Evolutionary conservation across 2,888 invertebrate genomes (phyloP), one percentile per base, ranked within the genome.

Genomic region (Lasioglossum leucozonium): DNA sequence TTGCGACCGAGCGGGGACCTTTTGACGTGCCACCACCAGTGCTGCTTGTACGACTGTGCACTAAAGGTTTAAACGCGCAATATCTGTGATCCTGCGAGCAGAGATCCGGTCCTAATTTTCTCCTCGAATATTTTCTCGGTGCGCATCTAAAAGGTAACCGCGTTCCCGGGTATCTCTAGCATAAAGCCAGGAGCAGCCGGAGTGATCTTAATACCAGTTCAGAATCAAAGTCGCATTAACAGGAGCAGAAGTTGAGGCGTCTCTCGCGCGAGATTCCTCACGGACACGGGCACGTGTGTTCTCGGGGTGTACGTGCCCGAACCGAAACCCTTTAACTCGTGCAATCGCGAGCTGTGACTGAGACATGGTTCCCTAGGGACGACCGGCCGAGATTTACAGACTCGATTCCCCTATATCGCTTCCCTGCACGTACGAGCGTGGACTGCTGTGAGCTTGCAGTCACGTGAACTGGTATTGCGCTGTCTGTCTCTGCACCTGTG

Each of bases 291-390:
- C 65, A 58, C 76, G 58, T 74, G 80, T 71, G 74, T 74, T 34
- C n/a, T 4, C n/a, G 10, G 55, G 47, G 42, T 58, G 62, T 77
- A 79, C 69, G 79, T 78, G 81, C 67, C 77, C 79, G 62, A 80
- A 74, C 76, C 77, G 85, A 77, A 85, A 87, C 83, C 87, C 93
- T 93, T 94, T 94, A 94, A 95, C 93, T 94, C 93, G 92, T 87
- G 92, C 91, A 92, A 91, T 91, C 92, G 90, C 86, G 91, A 88
- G 86, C 91, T 94, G 95, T 94, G 93, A 95, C 94, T 95, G 94
- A 94, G 93, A 92, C 94, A 95, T 94, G 92, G 94, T 92, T 90
- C 95, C 93, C 94, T 77, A 55, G 94, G 91, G 94, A 92, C 89
- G 90, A 82, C 87, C 87, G 88, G 86, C 89, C 89, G 93, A 93